Percentiles rank a stretch among this genome's conserved stretches.
phyloP scores from a whole-genome alignment of 2,797 vertebrate species.

The Sylvia borin region DNA sequence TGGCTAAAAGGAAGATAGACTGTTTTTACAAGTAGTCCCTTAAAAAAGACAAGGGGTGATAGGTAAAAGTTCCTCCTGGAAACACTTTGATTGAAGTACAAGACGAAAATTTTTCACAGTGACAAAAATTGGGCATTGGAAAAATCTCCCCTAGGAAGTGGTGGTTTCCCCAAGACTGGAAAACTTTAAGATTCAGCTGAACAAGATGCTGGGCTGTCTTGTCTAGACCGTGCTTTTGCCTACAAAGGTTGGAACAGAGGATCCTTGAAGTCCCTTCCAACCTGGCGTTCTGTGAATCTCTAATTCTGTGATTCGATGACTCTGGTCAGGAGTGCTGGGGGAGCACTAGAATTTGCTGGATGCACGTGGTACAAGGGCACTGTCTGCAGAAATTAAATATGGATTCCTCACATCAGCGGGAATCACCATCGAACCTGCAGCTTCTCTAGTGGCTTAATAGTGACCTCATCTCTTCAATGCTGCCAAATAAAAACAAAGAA shows the following conservation, averaged over 20 bases:
- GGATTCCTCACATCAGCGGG: not conserved
- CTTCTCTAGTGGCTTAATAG: not conserved
- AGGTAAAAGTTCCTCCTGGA: not conserved
- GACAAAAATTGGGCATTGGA: not conserved
- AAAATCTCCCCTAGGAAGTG: not conserved
- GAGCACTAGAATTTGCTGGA: not conserved
- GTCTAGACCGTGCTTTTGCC: fast-evolving
- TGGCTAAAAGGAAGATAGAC: not conserved
- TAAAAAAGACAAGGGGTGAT: not conserved
- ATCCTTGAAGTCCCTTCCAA: not conserved
- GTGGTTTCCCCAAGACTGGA: fast-evolving
- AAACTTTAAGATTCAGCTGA: not conserved
- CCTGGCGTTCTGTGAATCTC: not conserved
- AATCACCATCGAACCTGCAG: not conserved
- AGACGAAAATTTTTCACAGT: not conserved
- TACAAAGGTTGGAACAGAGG: not conserved
- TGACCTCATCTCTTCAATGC: not conserved
- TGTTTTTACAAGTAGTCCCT: not conserved
- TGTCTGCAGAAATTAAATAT: not conserved
- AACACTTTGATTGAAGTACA: not conserved
- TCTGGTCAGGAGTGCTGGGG: not conserved
- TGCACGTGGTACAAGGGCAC: not conserved
- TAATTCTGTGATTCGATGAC: not conserved
- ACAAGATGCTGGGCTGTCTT: not conserved
- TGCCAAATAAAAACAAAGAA: not conserved